A percentile compares a stretch with the other conserved stretches of the same genome.
Conservation (phyloP, 1,140 invertebrate genomes). For the Bombus confusus region DNA sequence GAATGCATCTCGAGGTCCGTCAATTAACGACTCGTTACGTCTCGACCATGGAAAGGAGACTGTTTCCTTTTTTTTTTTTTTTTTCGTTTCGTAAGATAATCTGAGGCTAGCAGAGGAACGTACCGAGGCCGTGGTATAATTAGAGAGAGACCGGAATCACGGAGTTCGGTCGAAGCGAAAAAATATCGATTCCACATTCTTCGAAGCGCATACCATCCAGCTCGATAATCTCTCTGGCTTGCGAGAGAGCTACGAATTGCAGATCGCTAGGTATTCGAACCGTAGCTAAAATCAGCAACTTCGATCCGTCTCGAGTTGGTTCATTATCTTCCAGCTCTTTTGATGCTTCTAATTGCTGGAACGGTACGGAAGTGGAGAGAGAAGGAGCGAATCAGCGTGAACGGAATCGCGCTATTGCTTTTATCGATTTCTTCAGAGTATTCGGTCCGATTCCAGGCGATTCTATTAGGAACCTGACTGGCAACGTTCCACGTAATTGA, state of each 20-base stretch:
- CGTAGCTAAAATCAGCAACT: conserved; percentile 53
- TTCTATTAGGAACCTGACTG: conserved; percentile 7
- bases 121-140: conserved; percentile 35
- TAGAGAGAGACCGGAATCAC: conserved; percentile 33
- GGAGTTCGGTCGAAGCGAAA: conserved; percentile 3
- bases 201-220: conserved; percentile 34
- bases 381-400: no score
- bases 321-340: conserved; percentile 39
- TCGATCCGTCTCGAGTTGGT: conserved; percentile 37
- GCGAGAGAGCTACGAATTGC: conserved; percentile 11
- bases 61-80: not conserved
- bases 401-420: not conserved
- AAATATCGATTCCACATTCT: conserved; percentile 49
- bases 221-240: conserved; percentile 36
- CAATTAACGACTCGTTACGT: conserved; percentile 39
- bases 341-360: conserved; percentile 48
- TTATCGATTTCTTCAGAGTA: not conserved
- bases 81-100: conserved; percentile 46
- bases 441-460: not conserved
- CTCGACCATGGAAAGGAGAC: not conserved
- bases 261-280: not conserved
- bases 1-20: conserved; percentile 28
- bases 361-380: not conserved
- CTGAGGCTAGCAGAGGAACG: not conserved
- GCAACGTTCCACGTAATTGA: not conserved